phyloP scores from a whole-genome alignment of 2,888 invertebrate genomes.

The Ariolimax columbianus region DNA sequence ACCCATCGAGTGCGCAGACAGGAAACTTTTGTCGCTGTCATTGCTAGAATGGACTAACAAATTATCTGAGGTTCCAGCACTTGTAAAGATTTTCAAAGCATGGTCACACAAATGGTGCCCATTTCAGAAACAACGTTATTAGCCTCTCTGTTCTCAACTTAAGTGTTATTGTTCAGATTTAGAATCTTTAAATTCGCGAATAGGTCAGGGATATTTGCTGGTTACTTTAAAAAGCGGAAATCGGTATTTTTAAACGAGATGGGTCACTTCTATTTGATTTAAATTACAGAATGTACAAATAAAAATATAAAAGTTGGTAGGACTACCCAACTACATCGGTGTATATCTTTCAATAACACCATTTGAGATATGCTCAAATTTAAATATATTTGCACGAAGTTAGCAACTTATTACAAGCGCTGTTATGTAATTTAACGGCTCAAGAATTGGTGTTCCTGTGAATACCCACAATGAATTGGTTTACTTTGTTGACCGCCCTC shows the following conservation, averaged over 20 bases:
- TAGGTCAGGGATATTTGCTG: conserved; percentile 4
- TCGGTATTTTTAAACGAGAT: background rate
- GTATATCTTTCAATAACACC: no score
- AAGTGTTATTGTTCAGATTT: conserved; percentile 14
- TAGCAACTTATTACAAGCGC: no score
- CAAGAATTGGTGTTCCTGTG: no score
- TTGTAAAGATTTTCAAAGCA: conserved; percentile 30
- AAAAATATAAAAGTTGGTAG: no score
- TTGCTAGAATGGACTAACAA: conserved; percentile 49
- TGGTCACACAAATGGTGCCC: conserved; percentile 46
- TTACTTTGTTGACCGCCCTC: no score
- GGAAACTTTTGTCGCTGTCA: conserved; percentile 54
- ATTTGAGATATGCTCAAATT: no score
- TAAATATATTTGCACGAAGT: no score
- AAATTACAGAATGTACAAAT: background rate
- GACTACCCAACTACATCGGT: no score
- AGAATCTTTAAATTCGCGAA: conserved; percentile 12
- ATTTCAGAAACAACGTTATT: conserved; percentile 31
- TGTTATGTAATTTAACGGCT: no score
- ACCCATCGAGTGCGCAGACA: conserved; percentile 51
- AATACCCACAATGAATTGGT: no score
- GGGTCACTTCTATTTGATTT: no score
- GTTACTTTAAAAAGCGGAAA: background rate
- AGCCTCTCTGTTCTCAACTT: conserved; percentile 3
- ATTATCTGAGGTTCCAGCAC: conserved; percentile 43